phyloP scores from a whole-genome alignment of 1,140 invertebrate species.

The Bursaphelenchus mucronatus region DNA sequence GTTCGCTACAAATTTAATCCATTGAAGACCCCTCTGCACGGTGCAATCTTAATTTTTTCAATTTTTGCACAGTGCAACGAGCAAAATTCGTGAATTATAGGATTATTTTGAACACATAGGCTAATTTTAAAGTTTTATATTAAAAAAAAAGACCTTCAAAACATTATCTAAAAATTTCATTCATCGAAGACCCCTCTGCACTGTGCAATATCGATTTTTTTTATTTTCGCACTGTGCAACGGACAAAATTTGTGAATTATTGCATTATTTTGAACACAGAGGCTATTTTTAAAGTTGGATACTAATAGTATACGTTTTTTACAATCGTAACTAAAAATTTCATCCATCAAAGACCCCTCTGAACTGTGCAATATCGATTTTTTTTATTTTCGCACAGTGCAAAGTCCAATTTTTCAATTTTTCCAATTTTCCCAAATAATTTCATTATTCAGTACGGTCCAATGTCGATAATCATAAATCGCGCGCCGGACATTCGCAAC shows the following conservation, averaged over 20 bases:
- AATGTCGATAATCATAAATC: constrained; percentile 47
- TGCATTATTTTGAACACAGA: constrained; percentile 14
- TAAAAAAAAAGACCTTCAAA: no score
- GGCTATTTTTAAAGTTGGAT: no score
- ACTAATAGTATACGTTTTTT: no score
- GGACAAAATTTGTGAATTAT: constrained; percentile 4
- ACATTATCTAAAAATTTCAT: no score
- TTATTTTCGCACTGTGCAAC: neutral
- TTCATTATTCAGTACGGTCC: constrained; percentile 37
- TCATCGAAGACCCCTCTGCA: constrained; percentile 2
- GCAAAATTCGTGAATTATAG: no score
- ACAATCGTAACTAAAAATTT: no score
- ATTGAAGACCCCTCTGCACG: no score
- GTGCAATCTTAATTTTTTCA: no score
- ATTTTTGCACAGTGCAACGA: no score
- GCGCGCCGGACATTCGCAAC: constrained; percentile 38
- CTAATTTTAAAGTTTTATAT: no score
- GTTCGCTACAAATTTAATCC: no score
- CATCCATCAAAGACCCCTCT: neutral
- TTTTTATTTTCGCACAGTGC: constrained; percentile 1
- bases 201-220: neutral
- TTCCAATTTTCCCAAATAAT: constrained; percentile 14
- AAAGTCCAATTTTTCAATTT: neutral
- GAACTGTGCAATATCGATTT: neutral
- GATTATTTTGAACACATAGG: no score